Evolutionary conservation across 1,140 invertebrate genomes (phyloP).

Genomic region (Lepidurus apus): DNA sequence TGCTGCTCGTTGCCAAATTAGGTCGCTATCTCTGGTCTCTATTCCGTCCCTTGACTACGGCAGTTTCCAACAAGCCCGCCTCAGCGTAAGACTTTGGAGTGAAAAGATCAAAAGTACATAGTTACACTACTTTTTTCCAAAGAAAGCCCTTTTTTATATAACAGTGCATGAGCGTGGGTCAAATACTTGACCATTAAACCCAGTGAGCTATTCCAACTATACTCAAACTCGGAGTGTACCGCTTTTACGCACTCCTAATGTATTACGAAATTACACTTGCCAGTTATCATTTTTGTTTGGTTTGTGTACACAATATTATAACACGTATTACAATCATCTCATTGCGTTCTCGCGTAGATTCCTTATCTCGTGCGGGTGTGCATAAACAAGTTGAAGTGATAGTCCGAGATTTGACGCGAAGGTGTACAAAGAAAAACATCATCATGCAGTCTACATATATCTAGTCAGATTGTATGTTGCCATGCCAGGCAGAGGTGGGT

Average conservation of each 20-base stretch:
- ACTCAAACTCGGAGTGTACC: neutral
- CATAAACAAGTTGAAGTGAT: neutral
- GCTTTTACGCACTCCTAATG: neutral
- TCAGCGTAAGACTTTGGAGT: neutral
- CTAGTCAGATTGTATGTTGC: neutral
- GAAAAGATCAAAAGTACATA: too few relatives aligned
- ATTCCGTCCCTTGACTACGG: neutral
- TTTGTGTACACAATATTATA: neutral
- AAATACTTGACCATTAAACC: neutral
- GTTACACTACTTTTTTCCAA: too few relatives aligned
- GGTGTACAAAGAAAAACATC: neutral
- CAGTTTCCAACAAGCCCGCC: neutral
- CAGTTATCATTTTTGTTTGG: neutral
- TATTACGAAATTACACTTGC: neutral
- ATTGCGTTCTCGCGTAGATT: neutral
- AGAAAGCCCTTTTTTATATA: too few relatives aligned
- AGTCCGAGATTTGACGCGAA: neutral
- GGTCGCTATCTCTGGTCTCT: conserved; percentile 12
- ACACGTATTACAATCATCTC: neutral
- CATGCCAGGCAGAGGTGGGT: neutral
- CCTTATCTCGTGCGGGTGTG: neutral
- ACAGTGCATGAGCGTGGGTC: neutral
- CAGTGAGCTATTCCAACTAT: neutral
- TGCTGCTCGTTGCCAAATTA: conserved; percentile 3
- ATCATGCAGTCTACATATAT: neutral